Conservation (phyloP, 2,888 invertebrate species). For the Silvanus unidentatus region DNA sequence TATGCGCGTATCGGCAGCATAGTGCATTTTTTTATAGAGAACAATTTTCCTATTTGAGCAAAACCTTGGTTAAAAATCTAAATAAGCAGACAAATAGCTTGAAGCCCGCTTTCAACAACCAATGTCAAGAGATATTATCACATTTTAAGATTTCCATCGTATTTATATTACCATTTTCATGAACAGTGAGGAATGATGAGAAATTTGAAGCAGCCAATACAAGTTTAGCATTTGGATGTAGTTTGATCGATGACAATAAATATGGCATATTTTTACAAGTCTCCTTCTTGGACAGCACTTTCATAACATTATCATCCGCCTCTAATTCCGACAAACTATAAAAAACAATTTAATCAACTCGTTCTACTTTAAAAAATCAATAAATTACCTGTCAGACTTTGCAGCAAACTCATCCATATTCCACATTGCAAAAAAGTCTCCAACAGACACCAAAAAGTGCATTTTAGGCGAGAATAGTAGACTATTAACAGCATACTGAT, state of each 20-base stretch:
- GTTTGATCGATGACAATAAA: conserved; percentile 40
- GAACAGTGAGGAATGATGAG: conserved; percentile 56
- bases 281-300: conserved; percentile 14
- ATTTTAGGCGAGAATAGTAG: conserved; percentile 52
- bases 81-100: no score
- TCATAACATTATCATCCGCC: no score
- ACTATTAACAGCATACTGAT: conserved; percentile 51
- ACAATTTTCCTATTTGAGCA: no score
- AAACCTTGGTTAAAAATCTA: no score
- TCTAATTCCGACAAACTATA: no score
- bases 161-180: conserved; percentile 55
- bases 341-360: not conserved
- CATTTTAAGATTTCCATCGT: conserved; percentile 46
- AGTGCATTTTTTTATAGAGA: no score
- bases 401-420: conserved; percentile 32
- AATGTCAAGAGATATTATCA: no score
- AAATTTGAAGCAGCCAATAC: conserved; percentile 45
- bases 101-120: no score
- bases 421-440: conserved; percentile 58
- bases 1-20: no score
- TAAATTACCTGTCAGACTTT: not conserved
- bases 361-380: conserved; percentile 11
- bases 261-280: conserved; percentile 24
- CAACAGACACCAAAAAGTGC: conserved; percentile 52
- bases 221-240: conserved; percentile 40